Evolutionary conservation across 2,888 invertebrate genomes (phyloP), one percentile per base, ranked within the genome.

Genomic region (Melangyna quadrimaculata): DNA sequence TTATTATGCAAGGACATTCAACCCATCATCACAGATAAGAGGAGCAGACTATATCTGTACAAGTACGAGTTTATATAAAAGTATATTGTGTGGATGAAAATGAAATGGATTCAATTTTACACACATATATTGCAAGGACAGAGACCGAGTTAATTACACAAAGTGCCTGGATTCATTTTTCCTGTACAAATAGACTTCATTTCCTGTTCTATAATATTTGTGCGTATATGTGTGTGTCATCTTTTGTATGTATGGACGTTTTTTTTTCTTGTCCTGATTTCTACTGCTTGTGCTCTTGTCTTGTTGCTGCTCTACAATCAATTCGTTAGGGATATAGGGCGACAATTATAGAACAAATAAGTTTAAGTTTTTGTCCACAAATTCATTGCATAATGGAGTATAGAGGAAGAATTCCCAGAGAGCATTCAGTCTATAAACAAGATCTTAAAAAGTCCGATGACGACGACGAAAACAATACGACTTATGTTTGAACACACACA

Each of bases 1-100:
- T 77, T 82, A 69, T 73, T 82, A 82, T 82, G 82, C 78, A 78
- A 78, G 82, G 78, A 78, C 78, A 82, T 78, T 82, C 73, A 82
- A 82, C 82, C 55, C 45, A 24, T 14, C n/a, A n/a, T n/a, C n/a
- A n/a, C n/a, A 37, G 43, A n/a, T 6, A 59, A 73, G 61, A 51
- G 32, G 35, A 48, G 51, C 22, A 35, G 12, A 27, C 14, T 51
- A 45, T 19, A 48, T n/a, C n/a, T n/a, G n/a, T n/a, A n/a, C n/a
- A n/a, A n/a, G n/a, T n/a, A n/a, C n/a, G n/a, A n/a, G n/a, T n/a
- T 8, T 27, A 0, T 7, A 14, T 48, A 48, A 45, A 19, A 19
- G 48, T 19, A 51, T 51, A 51, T 51, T 51, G 22, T 51, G 32
- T 4, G 59, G 32, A 57, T 57, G 57, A 57, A 32, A 35, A 61